Evolutionary conservation across 1,140 invertebrate species (phyloP).

Genomic region (Tachypleus tridentatus): DNA sequence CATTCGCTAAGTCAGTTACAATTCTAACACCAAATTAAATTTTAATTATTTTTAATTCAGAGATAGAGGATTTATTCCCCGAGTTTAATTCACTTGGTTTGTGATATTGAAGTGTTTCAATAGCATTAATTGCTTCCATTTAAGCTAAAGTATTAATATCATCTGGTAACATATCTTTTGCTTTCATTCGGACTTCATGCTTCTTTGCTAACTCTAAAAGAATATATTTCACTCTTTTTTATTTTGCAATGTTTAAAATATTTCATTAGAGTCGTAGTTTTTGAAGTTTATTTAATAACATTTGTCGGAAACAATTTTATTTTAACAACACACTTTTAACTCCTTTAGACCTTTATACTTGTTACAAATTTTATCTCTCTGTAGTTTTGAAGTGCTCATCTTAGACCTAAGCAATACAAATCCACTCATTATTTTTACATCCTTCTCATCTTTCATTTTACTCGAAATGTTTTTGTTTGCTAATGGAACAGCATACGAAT

Average conservation of each 20-base stretch:
- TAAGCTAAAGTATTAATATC: no score
- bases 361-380: neutral
- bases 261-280: conserved; percentile 21
- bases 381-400: conserved; percentile 30
- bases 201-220: conserved; percentile 12
- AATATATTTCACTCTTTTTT: conserved; percentile 13
- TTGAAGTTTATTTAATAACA: conserved; percentile 8
- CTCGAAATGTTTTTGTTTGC: conserved; percentile 39
- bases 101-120: no score
- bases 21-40: no score
- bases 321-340: conserved; percentile 21
- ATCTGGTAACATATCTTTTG: conserved; percentile 1
- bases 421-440: conserved; percentile 30
- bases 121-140: no score
- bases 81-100: no score
- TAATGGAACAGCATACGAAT: conserved; percentile 19
- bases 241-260: conserved; percentile 1
- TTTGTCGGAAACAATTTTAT: conserved; percentile 18
- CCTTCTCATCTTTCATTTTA: conserved; percentile 40
- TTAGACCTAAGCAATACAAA: conserved; percentile 36
- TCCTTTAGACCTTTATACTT: conserved; percentile 19
- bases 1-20: no score
- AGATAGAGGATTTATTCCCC: no score
- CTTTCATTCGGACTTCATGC: neutral
- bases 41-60: no score